Percentiles rank a stretch among this genome's conserved stretches.
Conservation (phyloP, 2,888 invertebrate species). For the Aleiodes leptofemur region DNA sequence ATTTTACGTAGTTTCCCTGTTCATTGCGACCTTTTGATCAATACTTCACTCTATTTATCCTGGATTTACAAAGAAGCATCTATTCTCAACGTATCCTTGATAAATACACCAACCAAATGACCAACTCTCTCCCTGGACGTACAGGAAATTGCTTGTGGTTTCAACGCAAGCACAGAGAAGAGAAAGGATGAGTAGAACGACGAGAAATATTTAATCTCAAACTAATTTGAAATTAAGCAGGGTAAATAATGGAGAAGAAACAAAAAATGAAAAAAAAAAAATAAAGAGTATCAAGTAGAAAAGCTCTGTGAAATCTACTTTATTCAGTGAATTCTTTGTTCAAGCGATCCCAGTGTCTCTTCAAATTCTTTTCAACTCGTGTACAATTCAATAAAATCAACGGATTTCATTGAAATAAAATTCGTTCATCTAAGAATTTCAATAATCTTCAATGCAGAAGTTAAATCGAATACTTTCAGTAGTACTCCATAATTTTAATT, state of each 20-base stretch:
- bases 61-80: neutral
- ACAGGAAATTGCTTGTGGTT: constrained; percentile 24
- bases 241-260: neutral
- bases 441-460: constrained; percentile 11
- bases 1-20: neutral
- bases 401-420: constrained; percentile 2
- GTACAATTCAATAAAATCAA: no score
- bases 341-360: no score
- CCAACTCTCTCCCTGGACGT: constrained; percentile 1
- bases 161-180: neutral
- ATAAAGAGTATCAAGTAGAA: neutral
- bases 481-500: constrained; percentile 17
- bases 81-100: constrained; percentile 8
- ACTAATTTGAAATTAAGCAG: constrained; percentile 23
- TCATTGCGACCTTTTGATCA: constrained; percentile 24
- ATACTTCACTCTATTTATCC: constrained; percentile 20
- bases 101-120: constrained; percentile 17
- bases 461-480: constrained; percentile 14
- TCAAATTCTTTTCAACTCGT: no score
- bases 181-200: neutral
- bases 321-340: neutral
- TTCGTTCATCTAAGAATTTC: constrained; percentile 12
- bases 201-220: constrained; percentile 21
- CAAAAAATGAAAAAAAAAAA: neutral
- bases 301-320: constrained; percentile 16